Base-by-base conservation (phyloP, 2,888 invertebrate genomes). In the Taenaris catops region DNA sequence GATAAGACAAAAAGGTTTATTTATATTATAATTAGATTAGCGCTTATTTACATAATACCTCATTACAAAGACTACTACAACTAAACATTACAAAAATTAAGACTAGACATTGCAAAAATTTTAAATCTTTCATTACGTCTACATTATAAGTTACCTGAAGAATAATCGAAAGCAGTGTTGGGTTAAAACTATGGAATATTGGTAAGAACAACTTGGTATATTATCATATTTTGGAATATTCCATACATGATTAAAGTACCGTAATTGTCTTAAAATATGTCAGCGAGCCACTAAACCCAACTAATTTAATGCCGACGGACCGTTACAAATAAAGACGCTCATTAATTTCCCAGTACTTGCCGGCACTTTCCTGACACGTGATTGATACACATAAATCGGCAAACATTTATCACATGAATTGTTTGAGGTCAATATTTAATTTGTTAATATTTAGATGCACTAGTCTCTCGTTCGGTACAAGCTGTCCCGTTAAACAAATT, bases 221-320 rank as follows among this genome's bases (percentile, higher is more conserved):
- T n/a, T n/a, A n/a, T n/a, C n/a, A n/a, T n/a, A n/a, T n/a, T n/a
- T n/a, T n/a, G n/a, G n/a, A n/a, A n/a, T n/a, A n/a, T n/a, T n/a
- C n/a, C n/a, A 14, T 31, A 23, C 8, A 23, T 16, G 21, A 7
- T 7, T 26, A 34, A 27, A 38, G 39, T 41, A 47, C 37, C 39
- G 44, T 44, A 39, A 34, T 28, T 24, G 29, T 42, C 31, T 25
- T 25, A 31, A 26, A 19, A 38, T 25, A 23, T 34, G 34, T 31
- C 34, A 27, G 28, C 16, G 23, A 34, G 37, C 31, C 20, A 32
- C 41, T 41, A 39, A 46, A 41, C 34, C 18, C 32, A 27, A 21
- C 25, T 21, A 32, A 41, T 36, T 37, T 26, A n/a, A 29, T 50
- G 63, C 60, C 57, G 52, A 48, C 58, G 59, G 66, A 55, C 67